These are phyloP conservation scores for Platichthys stellatus DNA, from an alignment of 2,113 vertebrate species.

Conservation along the genomic window DNA sequence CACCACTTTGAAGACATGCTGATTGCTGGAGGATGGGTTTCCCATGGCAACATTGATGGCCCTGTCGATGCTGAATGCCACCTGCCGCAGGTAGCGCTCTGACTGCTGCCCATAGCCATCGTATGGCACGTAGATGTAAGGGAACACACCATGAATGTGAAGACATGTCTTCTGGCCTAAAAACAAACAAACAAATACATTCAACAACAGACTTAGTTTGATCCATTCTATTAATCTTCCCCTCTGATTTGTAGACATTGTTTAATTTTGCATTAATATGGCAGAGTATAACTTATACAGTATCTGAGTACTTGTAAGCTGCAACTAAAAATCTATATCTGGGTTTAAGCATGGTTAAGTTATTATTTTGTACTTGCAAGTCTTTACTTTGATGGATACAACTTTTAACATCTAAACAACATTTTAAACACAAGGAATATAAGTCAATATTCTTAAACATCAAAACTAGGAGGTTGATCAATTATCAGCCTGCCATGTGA, in stretches of 20 bases:
- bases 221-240: neutral
- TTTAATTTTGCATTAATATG: neutral
- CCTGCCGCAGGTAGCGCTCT: constrained; percentile 90
- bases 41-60: constrained; percentile 97
- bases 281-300: neutral
- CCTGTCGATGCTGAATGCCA: constrained; percentile 97
- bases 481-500: no score
- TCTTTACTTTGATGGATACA: no score
- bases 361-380: no score
- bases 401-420: no score
- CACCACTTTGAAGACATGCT: constrained; percentile 96
- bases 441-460: no score
- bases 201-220: neutral
- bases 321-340: no score
- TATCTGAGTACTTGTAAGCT: no score
- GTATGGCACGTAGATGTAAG: constrained; percentile 95
- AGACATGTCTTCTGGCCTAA: constrained; percentile 98
- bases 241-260: neutral
- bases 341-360: no score
- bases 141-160: constrained; percentile 95
- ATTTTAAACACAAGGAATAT: no score
- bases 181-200: constrained; percentile 26
- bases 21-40: constrained; percentile 89
- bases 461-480: no score
- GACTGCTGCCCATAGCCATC: constrained; percentile 88